These are phyloP conservation scores for Alitta virens DNA, from an alignment of 2,888 invertebrate genomes.

Conservation along the genomic window DNA sequence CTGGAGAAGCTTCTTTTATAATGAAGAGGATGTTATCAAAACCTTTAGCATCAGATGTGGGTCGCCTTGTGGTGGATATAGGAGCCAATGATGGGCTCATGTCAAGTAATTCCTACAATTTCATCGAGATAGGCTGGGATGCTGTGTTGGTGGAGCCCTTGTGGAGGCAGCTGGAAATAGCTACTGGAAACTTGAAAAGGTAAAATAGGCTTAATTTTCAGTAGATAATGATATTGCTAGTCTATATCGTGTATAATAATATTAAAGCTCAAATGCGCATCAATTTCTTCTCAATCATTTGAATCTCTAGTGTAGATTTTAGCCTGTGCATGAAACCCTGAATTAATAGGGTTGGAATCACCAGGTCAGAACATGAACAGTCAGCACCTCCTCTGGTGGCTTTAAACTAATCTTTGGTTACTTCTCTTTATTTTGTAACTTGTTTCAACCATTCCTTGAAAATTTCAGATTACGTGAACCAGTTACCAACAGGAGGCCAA, in stretches of 20 bases:
- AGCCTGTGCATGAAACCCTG: too few relatives aligned
- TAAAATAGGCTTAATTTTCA: slow-evolving; percentile 17
- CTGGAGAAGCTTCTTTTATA: slow-evolving; percentile 37
- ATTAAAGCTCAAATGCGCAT: neutral
- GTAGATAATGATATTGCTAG: too few relatives aligned
- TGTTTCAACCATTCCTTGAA: too few relatives aligned
- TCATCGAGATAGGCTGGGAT: slow-evolving; percentile 45
- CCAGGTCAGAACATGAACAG: too few relatives aligned
- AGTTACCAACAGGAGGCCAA: slow-evolving; percentile 28
- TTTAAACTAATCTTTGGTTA: too few relatives aligned
- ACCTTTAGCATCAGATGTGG: slow-evolving; percentile 21
- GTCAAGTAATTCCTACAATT: slow-evolving; percentile 45
- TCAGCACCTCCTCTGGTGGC: too few relatives aligned
- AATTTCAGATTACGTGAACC: neutral
- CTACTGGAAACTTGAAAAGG: slow-evolving; percentile 34
- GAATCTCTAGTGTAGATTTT: too few relatives aligned
- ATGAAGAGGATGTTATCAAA: slow-evolving; percentile 32
- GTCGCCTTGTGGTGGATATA: slow-evolving; percentile 38
- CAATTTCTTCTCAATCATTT: too few relatives aligned
- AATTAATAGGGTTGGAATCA: too few relatives aligned
- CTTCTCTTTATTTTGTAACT: too few relatives aligned
- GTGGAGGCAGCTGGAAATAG: slow-evolving; percentile 31
- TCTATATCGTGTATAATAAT: too few relatives aligned
- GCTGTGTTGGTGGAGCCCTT: slow-evolving; percentile 46
- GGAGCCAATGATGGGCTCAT: slow-evolving; percentile 46